A percentile compares a stretch with the other conserved stretches of the same genome.
phyloP scores from a whole-genome alignment of 2,797 vertebrate species.

The Neopelma chrysocephalum region DNA sequence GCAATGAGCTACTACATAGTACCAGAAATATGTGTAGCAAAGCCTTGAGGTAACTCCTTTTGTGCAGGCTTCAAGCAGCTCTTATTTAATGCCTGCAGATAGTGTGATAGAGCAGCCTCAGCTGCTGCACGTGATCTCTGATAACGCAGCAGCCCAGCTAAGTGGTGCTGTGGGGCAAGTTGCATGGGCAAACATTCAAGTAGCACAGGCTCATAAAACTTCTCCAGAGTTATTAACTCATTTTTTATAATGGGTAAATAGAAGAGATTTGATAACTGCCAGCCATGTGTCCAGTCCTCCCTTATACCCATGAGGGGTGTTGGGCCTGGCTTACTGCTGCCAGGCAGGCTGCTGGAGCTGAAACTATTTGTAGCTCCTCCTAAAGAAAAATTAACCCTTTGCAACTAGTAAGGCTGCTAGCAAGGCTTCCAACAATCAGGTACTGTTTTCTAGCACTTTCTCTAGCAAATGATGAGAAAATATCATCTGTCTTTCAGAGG shows the following conservation, averaged over 20 bases:
- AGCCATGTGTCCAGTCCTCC: not conserved
- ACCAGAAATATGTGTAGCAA: not conserved
- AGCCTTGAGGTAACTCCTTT: not conserved
- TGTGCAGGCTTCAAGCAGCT: not conserved
- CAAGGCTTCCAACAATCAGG: not conserved
- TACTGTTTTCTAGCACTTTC: not conserved
- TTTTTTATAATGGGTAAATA: not conserved
- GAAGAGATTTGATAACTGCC: not conserved
- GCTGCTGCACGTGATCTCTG: not conserved
- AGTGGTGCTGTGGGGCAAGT: not conserved
- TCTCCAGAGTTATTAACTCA: not conserved
- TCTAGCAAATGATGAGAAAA: not conserved
- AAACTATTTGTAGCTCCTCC: not conserved
- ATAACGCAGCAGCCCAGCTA: not conserved
- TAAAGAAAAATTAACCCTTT: not conserved
- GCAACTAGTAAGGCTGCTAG: not conserved
- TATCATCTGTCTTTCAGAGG: not conserved
- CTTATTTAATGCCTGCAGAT: not conserved
- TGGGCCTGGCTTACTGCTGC: not conserved
- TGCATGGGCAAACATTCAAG: not conserved
- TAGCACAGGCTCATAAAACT: not conserved
- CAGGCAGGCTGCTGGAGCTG: not conserved
- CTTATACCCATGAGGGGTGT: rapidly evolving
- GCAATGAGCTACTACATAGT: not conserved
- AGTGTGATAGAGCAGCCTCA: not conserved